Base-by-base conservation (phyloP, 2,113 vertebrate species). In the Typhlomys cinereus region DNA sequence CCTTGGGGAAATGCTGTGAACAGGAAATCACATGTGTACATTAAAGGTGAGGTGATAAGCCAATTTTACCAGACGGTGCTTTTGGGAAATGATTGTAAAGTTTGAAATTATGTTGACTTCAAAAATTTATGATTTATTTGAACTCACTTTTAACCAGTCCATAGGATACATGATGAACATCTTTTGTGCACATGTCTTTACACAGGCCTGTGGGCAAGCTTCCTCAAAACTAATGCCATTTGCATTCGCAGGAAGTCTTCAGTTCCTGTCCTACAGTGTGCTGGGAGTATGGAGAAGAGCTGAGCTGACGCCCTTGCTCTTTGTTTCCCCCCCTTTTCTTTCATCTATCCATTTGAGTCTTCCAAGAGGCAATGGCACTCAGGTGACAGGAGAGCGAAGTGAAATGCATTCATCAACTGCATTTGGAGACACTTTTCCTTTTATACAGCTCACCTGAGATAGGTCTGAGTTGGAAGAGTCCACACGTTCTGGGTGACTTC, bases 1-100 rank as follows among this genome's bases (percentile, higher is more conserved):
- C 82, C 82, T 76, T 91, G 76, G 95, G 94, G 92, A 93, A 89
- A 88, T 91, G 64, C 48, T 76, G 46, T 92, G 73, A 96, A 94
- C 92, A 92, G 76, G 91, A 95, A 96, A 91, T 88, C 69, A 7
- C 95, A 95, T 92, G 71, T 64, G 69, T 79, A 70, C 78, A 85
- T 93, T 97, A 66, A 92, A 93, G 89, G 84, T 67, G 80, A 93
- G 67, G 94, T 94, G 96, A 95, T 95, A 96, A 96, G 95, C 94
- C 89, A 94, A 74, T 93, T 97, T 90, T 71, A 85, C 93, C 80
- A 95, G 92, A 95, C 46, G 2, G 29, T 67, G 85, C 80, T 96
- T 96, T 94, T 34, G 85, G 84, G 89, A 97, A 96, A 93, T 89
- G 92, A 95, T 13, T 21, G 44, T 87, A 81, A 92, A 90, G 85